A percentile compares a stretch with the other conserved stretches of the same genome.
phyloP scores from a whole-genome alignment of 2,888 invertebrate species.

The Lasioglossum oenotherae region DNA sequence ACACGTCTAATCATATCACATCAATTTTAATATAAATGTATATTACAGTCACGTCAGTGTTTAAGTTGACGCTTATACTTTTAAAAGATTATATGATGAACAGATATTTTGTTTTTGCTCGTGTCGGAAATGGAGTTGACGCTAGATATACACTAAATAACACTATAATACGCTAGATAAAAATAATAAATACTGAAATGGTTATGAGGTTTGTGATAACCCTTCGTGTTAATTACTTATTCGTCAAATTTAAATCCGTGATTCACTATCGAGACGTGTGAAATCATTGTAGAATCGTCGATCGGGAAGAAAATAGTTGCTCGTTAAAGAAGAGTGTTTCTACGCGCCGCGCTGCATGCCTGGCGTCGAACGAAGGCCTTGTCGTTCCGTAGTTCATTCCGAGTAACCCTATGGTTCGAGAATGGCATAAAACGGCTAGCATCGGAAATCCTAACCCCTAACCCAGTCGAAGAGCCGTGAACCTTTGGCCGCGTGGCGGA shows the following conservation, averaged over 20 bases:
- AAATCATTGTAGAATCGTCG: not conserved
- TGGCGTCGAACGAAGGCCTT: not conserved
- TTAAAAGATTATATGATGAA: no score
- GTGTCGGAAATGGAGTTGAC: no score
- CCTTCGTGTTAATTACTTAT: not conserved
- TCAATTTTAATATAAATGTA: not conserved
- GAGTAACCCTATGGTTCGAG: conserved; percentile 53
- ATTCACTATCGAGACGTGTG: not conserved
- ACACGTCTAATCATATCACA: not conserved
- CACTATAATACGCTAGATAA: not conserved
- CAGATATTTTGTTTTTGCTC: no score
- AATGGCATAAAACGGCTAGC: conserved; percentile 72
- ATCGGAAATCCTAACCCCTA: conserved; percentile 81
- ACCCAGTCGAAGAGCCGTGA: conserved; percentile 80
- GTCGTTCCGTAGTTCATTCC: conserved; percentile 5
- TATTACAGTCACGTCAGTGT: not conserved
- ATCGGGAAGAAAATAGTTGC: not conserved
- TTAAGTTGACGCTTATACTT: no score
- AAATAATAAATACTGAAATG: not conserved
- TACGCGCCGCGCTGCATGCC: not conserved
- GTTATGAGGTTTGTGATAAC: not conserved
- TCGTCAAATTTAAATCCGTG: not conserved
- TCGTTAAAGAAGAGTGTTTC: not conserved
- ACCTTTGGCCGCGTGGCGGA: conserved; percentile 68
- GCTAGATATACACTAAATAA: no score